Evolutionary conservation across 2,888 invertebrate genomes (phyloP).

Genomic region (Heliothis peltigera): DNA sequence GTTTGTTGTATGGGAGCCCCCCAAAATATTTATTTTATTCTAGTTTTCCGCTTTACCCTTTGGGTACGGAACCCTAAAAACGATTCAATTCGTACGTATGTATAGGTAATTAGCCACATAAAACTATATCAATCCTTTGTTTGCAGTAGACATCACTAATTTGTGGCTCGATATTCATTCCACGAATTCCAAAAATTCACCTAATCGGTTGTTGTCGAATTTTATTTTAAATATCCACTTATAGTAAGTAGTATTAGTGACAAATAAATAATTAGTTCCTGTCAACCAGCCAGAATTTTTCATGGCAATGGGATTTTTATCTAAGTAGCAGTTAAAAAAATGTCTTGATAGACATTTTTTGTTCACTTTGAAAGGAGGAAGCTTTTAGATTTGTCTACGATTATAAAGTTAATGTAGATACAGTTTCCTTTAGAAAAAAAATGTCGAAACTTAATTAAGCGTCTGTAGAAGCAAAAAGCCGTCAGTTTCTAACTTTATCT

Average conservation of each 20-base stretch:
- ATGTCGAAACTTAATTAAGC: background rate
- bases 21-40: too few species aligned
- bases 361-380: conserved; percentile 71
- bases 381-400: conserved; percentile 47
- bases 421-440: conserved; percentile 36
- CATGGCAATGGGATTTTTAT: conserved; percentile 18
- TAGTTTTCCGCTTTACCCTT: too few species aligned
- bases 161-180: background rate
- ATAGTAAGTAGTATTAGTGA: background rate
- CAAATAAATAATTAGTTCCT: conserved; percentile 1
- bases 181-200: background rate
- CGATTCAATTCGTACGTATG: too few species aligned
- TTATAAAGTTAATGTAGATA: conserved; percentile 43
- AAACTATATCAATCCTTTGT: too few species aligned
- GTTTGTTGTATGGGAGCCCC: too few species aligned
- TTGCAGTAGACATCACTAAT: too few species aligned
- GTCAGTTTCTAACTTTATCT: background rate
- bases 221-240: background rate
- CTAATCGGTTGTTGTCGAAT: background rate
- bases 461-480: background rate
- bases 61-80: too few species aligned
- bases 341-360: conserved; percentile 34
- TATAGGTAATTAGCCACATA: too few species aligned
- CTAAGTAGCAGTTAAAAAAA: conserved; percentile 3
- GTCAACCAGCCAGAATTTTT: conserved; percentile 10